Base-by-base conservation (phyloP, 2,888 invertebrate genomes). In the Podotricha telesiphe region DNA sequence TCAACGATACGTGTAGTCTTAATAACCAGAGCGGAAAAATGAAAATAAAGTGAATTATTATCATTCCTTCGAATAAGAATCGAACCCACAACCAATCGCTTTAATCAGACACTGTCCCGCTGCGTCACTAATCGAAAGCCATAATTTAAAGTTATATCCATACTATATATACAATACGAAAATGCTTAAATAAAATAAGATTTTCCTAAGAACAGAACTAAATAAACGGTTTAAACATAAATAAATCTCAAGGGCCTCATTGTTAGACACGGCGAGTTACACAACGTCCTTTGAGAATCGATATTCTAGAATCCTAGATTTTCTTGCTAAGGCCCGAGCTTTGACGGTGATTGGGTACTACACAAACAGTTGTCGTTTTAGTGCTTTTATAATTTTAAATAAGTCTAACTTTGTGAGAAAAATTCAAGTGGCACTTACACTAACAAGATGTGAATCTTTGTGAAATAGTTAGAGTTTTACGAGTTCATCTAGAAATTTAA, bases 291-390 rank as follows among this genome's bases (percentile, higher is more conserved):
- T 42, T 28, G 62, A 68, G 65, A 59, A 45, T 71, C 47, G 28
- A 62, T 62, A 72, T 65, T 67, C 62, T 72, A 72, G 56, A 65
- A 70, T 63, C 63, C 70, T 48, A 71, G 48, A 34, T 58, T 66
- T 63, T 63, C 62, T 63, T 69, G 63, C 59, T 69, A 71, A 69
- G 71, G 66, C 55, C n/a, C 63, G 47, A 50, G 37, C 50, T 40
- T 17, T 19, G 62, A 62, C 58, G 34, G 37, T 45, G 45, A 66
- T 62, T 65, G 65, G 22, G 56, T 40, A 55, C 53, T 62, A 42
- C 53, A 48, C 63, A 37, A 59, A 56, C 42, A 65, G 7, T 19
- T 58, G 42, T 15, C 17, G 28, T 47, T 63, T n/a, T 19, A 50
- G 45, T 53, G 37, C 45, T 28, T 58, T 13, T 53, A 51, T 42